Evolutionary conservation across 2,797 vertebrate species (phyloP).

Genomic region (Emydoidea blandingii): DNA sequence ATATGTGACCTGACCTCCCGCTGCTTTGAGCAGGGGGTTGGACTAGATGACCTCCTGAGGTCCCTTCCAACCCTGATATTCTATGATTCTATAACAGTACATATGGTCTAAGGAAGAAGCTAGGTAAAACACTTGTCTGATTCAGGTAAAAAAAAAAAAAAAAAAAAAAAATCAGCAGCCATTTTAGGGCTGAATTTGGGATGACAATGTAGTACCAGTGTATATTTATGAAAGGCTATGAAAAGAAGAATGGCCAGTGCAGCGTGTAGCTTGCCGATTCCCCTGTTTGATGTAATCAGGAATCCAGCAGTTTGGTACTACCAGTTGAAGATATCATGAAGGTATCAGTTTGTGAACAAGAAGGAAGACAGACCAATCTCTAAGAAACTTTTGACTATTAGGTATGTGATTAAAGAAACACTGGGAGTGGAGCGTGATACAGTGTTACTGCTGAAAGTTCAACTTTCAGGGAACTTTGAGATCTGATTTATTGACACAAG

Average conservation of each 20-base stretch:
- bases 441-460: background rate
- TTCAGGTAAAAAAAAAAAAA: background rate
- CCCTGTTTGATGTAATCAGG: slow-evolving; percentile 36
- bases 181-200: background rate
- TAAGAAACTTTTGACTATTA: background rate
- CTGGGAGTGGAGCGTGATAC: background rate
- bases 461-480: background rate
- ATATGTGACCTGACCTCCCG: background rate
- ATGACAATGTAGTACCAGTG: background rate
- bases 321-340: slow-evolving; percentile 1
- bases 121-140: background rate
- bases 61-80: too few relatives aligned
- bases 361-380: background rate
- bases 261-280: slow-evolving; percentile 5
- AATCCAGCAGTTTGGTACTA: slow-evolving; percentile 50
- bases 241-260: background rate
- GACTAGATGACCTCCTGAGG: too few relatives aligned
- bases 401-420: background rate
- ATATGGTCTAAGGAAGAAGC: background rate
- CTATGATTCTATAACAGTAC: background rate
- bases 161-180: background rate
- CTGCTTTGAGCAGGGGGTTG: too few relatives aligned
- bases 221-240: background rate
- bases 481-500: background rate
- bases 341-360: background rate